phyloP scores from a whole-genome alignment of 64 coral and sea anemone species.

The Acropora yongei region DNA sequence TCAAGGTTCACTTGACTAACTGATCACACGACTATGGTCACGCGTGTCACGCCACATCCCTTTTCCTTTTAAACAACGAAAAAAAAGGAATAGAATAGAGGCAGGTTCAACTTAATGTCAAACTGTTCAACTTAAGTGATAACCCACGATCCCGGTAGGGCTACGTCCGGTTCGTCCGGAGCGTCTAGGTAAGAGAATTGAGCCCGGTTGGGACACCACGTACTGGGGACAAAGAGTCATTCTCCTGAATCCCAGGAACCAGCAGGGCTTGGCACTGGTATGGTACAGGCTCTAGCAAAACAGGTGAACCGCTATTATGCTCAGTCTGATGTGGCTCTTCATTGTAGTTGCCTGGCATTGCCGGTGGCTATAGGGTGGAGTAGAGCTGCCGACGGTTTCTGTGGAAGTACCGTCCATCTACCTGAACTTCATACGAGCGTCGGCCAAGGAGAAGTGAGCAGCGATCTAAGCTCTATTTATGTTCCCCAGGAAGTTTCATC shows the following conservation, averaged over 20 bases:
- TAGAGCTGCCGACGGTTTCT: slow-evolving; percentile 17
- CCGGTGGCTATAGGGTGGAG: slow-evolving; percentile 6
- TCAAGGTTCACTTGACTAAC: too few species aligned
- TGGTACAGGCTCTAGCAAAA: too few species aligned
- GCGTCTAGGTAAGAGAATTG: background rate
- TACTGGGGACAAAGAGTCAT: slow-evolving; percentile 37
- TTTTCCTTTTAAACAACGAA: background rate
- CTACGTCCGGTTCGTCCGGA: background rate
- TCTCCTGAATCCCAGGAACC: slow-evolving; percentile 20
- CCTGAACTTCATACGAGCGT: too few species aligned
- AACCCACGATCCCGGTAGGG: slow-evolving; percentile 43
- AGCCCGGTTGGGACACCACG: slow-evolving; percentile 1
- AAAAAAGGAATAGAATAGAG: background rate
- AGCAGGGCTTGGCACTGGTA: background rate
- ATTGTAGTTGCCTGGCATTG: slow-evolving; percentile 43
- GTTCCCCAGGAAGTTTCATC: slow-evolving; percentile 48
- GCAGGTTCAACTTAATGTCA: background rate
- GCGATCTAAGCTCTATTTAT: slow-evolving; percentile 21
- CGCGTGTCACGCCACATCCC: background rate
- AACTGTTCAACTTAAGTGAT: slow-evolving; percentile 57
- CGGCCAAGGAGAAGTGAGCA: background rate
- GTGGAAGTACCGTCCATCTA: background rate
- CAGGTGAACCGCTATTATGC: slow-evolving; percentile 16
- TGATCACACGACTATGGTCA: background rate
- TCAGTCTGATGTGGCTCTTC: slow-evolving; percentile 53